Evolutionary conservation across 2,113 vertebrate genomes (phyloP), one percentile per base, ranked within the genome.

Genomic region (Gnathonemus longibarbis): DNA sequence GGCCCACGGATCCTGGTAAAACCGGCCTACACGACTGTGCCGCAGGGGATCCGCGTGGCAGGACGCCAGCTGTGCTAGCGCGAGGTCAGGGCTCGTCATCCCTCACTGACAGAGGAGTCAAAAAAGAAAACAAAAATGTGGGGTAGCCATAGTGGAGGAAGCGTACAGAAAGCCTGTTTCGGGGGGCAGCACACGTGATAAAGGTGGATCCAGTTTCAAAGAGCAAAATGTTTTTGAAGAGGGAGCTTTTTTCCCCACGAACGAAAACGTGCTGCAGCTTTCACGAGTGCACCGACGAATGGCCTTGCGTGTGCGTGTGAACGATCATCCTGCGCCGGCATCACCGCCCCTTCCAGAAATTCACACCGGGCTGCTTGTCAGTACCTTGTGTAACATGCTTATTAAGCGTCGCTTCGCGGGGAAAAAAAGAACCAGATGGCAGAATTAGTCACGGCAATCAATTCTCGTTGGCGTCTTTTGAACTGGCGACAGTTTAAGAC

Each of bases 351-450:
- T 94, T 94, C 94, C 92, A 89, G 89, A 91, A 77, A 87, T 48
- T 46, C 27, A 92, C 90, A 90, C 89, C 91, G 50, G 88, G 89
- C 62, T 91, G 93, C 90, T 91, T 91, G 93, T 95, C 91, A 94
- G 90, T 90, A 92, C 90, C 91, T 90, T 90, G 21, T 93, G 92
- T 93, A 95, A 94, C 94, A 93, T 94, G 94, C 92, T 94, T 93
- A 95, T 95, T 95, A 94, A 92, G 93, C 89, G 87, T 93, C 92
- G 92, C 92, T 93, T 94, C 91, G 91, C 88, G 93, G 88, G 91
- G 94, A 95, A 95, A 95, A 95, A 95, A 95, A 90, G 89, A 95
- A 95, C 91, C 93, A 95, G 92, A 96, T 95, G 94, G 94, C 90
- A 94, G 84, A 95, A 95, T 95, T 95, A 94, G 94, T 95, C 92